Evolutionary conservation across 2,113 vertebrate species (phyloP).

Genomic region (Onychostruthus taczanowskii): DNA sequence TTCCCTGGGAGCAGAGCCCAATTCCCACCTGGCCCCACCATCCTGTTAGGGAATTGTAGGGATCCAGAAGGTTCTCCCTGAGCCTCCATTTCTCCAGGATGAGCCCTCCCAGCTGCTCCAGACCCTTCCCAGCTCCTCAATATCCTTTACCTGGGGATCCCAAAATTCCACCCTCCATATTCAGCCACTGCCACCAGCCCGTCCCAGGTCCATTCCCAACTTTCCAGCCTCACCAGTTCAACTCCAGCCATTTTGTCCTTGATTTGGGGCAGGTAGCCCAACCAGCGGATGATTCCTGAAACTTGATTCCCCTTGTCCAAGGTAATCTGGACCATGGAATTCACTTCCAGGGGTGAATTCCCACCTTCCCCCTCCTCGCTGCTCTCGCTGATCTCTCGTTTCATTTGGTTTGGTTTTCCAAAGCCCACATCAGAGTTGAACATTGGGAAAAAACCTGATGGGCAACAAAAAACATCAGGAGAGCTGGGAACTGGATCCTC

Average conservation of each 20-base stretch:
- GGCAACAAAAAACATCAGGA: not conserved
- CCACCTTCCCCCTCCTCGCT: not conserved
- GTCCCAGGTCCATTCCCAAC: not conserved
- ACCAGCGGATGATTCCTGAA: conserved; percentile 85
- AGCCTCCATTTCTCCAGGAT: not conserved
- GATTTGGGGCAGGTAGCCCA: conserved; percentile 68
- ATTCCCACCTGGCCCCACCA: not conserved
- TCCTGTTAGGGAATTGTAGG: not conserved
- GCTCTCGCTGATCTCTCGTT: not conserved
- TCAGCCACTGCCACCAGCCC: not conserved
- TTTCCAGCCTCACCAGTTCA: conserved; percentile 77
- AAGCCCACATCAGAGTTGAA: accelerated
- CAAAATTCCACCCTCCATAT: not conserved
- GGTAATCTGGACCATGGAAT: conserved; percentile 81
- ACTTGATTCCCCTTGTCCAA: conserved; percentile 43
- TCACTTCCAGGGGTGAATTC: conserved; percentile 51
- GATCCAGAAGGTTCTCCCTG: not conserved
- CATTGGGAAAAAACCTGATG: not conserved
- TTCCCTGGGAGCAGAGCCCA: not conserved
- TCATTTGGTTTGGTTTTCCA: not conserved
- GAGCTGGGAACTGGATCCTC: not conserved
- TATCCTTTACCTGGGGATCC: not conserved
- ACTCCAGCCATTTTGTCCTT: conserved; percentile 74
- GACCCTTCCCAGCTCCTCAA: not conserved
- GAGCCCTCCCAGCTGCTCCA: not conserved